phyloP scores from a whole-genome alignment of 2,888 invertebrate genomes.

The Pammene fasciana region DNA sequence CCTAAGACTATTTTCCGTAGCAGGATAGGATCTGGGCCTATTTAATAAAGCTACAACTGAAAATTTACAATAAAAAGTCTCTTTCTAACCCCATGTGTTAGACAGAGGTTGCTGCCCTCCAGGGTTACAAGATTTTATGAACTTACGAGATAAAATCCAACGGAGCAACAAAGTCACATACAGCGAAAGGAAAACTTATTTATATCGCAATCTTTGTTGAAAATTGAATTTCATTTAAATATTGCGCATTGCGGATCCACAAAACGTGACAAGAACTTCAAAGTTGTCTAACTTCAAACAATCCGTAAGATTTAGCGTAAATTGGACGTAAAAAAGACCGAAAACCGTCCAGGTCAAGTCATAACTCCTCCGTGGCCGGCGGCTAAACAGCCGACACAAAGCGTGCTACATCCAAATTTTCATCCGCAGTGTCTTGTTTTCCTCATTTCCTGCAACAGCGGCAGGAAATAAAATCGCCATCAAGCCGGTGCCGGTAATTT shows the following conservation, averaged over 20 bases:
- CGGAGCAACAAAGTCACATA: too few species aligned
- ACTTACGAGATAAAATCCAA: too few species aligned
- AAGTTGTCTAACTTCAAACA: slow-evolving; percentile 23
- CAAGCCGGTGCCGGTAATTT: slow-evolving; percentile 76
- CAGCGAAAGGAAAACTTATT: background rate
- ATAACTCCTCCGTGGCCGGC: slow-evolving; percentile 31
- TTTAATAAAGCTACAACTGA: too few species aligned
- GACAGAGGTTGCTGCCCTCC: too few species aligned
- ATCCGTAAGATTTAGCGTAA: slow-evolving; percentile 21
- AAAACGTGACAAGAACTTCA: slow-evolving; percentile 1
- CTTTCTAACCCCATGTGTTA: too few species aligned
- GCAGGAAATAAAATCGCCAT: slow-evolving; percentile 80
- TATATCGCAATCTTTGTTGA: background rate
- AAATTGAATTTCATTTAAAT: slow-evolving; percentile 8
- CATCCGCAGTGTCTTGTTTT: slow-evolving; percentile 69
- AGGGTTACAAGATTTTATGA: too few species aligned
- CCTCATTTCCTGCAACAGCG: slow-evolving; percentile 71
- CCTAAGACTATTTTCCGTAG: too few species aligned
- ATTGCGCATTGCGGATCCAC: background rate
- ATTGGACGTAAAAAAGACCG: slow-evolving; percentile 17
- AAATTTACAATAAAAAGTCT: too few species aligned
- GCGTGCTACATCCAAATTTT: slow-evolving; percentile 64
- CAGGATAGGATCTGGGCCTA: too few species aligned
- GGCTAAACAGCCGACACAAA: slow-evolving; percentile 51
- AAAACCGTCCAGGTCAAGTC: slow-evolving; percentile 30